phyloP scores from a whole-genome alignment of 1,140 invertebrate species.

The Solenopsis fugax region DNA sequence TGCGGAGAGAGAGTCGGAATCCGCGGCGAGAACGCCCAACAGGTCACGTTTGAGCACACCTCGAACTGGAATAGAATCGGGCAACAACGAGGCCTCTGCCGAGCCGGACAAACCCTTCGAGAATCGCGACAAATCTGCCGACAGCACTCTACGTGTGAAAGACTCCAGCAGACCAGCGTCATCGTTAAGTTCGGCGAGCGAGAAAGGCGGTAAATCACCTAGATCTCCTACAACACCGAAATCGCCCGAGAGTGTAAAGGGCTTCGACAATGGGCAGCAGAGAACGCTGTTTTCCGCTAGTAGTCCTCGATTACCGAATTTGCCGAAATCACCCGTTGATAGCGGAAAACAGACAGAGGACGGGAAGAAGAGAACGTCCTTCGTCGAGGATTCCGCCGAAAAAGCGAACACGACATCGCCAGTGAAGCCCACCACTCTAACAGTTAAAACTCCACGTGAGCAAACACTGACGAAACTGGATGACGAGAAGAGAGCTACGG shows the following conservation, averaged over 20 bases:
- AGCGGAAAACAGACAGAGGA: conserved; percentile 58
- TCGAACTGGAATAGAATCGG: neutral
- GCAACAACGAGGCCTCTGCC: too few species aligned
- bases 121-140: neutral
- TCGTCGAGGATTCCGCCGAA: conserved; percentile 68
- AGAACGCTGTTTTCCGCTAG: conserved; percentile 76
- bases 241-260: conserved; percentile 72
- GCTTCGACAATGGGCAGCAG: conserved; percentile 80
- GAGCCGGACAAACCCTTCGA: neutral
- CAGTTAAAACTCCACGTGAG: conserved; percentile 15
- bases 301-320: conserved; percentile 67
- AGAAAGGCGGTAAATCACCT: neutral
- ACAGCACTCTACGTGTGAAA: neutral
- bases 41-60: neutral
- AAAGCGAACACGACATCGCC: conserved; percentile 21
- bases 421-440: conserved; percentile 30
- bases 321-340: conserved; percentile 64
- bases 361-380: conserved; percentile 76
- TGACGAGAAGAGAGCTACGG: conserved; percentile 39
- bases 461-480: conserved; percentile 44
- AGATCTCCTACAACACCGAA: neutral
- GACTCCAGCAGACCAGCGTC: neutral
- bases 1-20: conserved; percentile 3
- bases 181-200: neutral
- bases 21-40: neutral